These are phyloP conservation scores for Procavia capensis DNA, from an alignment of 2,113 vertebrate genomes.

Conservation along the genomic window DNA sequence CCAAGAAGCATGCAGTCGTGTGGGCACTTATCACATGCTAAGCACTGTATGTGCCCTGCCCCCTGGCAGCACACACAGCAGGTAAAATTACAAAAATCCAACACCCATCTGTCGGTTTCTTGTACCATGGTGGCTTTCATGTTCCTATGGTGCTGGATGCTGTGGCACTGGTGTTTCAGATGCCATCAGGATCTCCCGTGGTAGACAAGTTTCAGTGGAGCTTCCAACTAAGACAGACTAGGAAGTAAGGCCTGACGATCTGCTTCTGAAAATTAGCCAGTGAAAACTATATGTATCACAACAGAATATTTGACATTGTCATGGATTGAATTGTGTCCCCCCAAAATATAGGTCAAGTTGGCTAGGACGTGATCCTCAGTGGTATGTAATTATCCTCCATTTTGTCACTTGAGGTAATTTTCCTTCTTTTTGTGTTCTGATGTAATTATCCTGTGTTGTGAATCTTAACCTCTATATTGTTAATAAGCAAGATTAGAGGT, in stretches of 20 bases:
- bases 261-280: not conserved
- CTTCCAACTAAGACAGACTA: not conserved
- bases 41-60: rapidly evolving
- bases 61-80: not conserved
- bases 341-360: too few species aligned
- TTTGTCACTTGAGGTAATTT: too few species aligned
- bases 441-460: too few species aligned
- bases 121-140: not conserved
- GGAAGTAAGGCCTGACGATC: not conserved
- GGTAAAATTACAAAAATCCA: not conserved
- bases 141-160: not conserved
- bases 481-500: too few species aligned
- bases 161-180: not conserved
- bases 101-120: not conserved
- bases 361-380: too few species aligned
- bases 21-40: not conserved
- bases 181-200: not conserved
- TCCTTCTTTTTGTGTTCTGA: too few species aligned
- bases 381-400: too few species aligned
- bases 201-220: not conserved
- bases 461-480: too few species aligned
- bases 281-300: not conserved
- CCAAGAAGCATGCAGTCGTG: not conserved
- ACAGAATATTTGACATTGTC: not conserved
- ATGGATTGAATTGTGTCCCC: too few species aligned